These are phyloP conservation scores for Leucoraja erinaceus DNA, from an alignment of 2,113 vertebrate species.

Conservation along the genomic window DNA sequence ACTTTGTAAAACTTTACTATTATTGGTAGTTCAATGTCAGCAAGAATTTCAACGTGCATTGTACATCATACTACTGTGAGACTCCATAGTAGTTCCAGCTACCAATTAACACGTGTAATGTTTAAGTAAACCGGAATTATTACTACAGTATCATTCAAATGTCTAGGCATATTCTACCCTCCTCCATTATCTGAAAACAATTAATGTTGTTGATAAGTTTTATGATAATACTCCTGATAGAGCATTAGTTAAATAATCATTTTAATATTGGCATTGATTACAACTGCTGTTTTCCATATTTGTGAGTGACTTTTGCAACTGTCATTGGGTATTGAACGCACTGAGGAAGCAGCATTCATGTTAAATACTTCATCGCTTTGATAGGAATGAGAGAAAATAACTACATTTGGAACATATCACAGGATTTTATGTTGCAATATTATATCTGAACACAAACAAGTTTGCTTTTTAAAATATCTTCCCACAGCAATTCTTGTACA, in stretches of 20 bases:
- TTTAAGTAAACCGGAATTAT: not conserved
- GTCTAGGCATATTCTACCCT: not conserved
- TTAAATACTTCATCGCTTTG: not conserved
- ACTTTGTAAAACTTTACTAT: not conserved
- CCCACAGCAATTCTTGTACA: conserved; percentile 29
- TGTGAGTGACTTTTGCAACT: not conserved
- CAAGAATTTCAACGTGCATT: not conserved
- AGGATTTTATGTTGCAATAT: conserved; percentile 38
- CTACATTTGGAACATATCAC: conserved; percentile 28
- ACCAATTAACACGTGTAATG: not conserved
- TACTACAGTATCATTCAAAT: not conserved
- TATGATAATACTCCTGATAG: not conserved
- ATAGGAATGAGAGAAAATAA: conserved; percentile 12
- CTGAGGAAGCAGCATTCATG: not conserved
- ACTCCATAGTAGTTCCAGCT: not conserved
- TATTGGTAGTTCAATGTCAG: not conserved
- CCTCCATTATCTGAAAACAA: not conserved
- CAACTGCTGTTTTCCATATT: not conserved
- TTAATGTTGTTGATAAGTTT: not conserved
- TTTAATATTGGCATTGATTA: not conserved
- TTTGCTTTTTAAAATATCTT: conserved; percentile 37
- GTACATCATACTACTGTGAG: no score
- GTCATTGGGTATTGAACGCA: not conserved
- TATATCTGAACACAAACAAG: conserved; percentile 26
- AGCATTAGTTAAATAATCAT: not conserved